Base-by-base conservation (phyloP, 2,888 invertebrate species). In the Autographa gamma region DNA sequence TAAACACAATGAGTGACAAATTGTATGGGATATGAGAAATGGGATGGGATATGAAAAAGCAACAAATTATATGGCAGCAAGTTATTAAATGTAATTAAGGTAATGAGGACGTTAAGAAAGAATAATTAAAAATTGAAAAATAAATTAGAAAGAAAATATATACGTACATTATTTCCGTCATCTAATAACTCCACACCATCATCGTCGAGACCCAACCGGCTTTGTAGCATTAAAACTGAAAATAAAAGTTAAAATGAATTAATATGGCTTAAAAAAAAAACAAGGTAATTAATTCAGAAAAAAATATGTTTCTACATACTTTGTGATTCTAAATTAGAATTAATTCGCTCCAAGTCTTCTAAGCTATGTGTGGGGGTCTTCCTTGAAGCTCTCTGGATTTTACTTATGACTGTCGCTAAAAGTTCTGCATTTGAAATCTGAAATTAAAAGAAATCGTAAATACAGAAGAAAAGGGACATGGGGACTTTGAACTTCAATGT, bases 361-460 rank as follows among this genome's bases (percentile, higher is more conserved):
- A 89, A 77, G 19, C 80, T 81, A 11, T 83, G 71, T 0, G 77
- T 63, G 13, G 16, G 43, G 43, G 77, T 74, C 9, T 69, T 73
- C 31, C 68, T 69, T 0, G 63, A 52, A 1, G 78, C 79, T 32
- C 72, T 80, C 62, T 86, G 85, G n/a, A 90, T 74, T 31, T 81
- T 74, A 25, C 68, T 77, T n/a, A 89, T 81, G 3, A 86, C 90
- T 16, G 84, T 86, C 0, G 88, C 87, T 13, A 89, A 63, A 13
- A 90, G 71, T 0, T 89, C 84, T 9, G 80, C 74, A 52, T 82
- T 81, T 13, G 84, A 65, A 6, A 86, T 77, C 87, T 87, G 71
- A 19, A 71, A 70, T 16, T 38, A 66, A 66, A 52, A 32, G 16
- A 60, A 11, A 60, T 16, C 3, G 11, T 9, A 54, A 54, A 18